Conservation (phyloP, 2,113 vertebrate genomes). For the Proterorhinus semilunaris region DNA sequence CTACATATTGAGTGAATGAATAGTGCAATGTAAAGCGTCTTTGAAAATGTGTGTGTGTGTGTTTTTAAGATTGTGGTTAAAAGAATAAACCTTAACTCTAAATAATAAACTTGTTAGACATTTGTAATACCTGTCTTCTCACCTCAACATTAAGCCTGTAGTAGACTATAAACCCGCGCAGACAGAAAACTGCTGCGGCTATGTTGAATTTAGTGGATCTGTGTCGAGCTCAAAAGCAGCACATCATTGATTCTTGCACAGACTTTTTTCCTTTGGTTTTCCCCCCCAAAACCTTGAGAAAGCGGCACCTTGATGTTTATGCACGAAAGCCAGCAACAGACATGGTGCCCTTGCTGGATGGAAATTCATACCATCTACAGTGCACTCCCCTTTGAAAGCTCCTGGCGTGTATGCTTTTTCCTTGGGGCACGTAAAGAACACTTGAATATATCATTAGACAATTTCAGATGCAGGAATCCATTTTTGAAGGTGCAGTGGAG, state of each 20-base stretch:
- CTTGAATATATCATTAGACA: slow-evolving; percentile 31
- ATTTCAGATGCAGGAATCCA: slow-evolving; percentile 7
- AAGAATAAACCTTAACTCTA: slow-evolving; percentile 3
- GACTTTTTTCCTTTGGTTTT: slow-evolving; percentile 36
- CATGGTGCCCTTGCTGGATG: slow-evolving; percentile 29
- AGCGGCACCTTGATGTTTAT: slow-evolving; percentile 61
- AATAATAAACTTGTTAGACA: slow-evolving; percentile 27
- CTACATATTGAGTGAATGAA: too few species aligned
- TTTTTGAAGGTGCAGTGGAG: slow-evolving; percentile 25
- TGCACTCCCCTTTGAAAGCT: slow-evolving; percentile 44
- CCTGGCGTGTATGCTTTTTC: slow-evolving; percentile 15
- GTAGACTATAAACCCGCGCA: slow-evolving; percentile 32
- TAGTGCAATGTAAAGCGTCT: too few species aligned
- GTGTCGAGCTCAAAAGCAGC: slow-evolving; percentile 58
- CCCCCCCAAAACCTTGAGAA: slow-evolving; percentile 49
- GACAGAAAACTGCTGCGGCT: slow-evolving; percentile 45
- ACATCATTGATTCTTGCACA: slow-evolving; percentile 55
- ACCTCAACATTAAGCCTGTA: slow-evolving; percentile 28
- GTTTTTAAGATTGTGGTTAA: neutral
- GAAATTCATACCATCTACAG: slow-evolving; percentile 39
- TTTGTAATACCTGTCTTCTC: slow-evolving; percentile 30
- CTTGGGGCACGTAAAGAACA: slow-evolving; percentile 30
- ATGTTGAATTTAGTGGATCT: slow-evolving; percentile 51
- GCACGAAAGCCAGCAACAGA: slow-evolving; percentile 47
- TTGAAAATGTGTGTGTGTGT: too few species aligned